Percentiles rank a stretch among this genome's conserved stretches.
phyloP scores from a whole-genome alignment of 1,140 invertebrate genomes.

The Habropoda laboriosa region DNA sequence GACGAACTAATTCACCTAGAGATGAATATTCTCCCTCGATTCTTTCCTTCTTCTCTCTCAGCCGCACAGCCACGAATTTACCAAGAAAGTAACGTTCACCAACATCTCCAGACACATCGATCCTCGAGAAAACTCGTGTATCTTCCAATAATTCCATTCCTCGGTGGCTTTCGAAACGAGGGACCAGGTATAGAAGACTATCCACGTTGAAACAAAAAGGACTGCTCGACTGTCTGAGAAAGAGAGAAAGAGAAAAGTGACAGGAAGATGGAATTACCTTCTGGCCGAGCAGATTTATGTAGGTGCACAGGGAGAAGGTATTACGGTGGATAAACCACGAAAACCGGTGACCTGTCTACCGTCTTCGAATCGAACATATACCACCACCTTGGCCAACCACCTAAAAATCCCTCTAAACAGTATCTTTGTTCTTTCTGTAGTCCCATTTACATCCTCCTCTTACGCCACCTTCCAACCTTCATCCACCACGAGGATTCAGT shows the following conservation, averaged over 20 bases:
- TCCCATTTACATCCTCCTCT: not conserved
- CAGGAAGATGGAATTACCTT: slow-evolving; percentile 63
- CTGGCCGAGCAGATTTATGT: slow-evolving; percentile 74
- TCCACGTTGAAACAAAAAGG: slow-evolving; percentile 29
- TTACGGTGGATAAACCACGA: slow-evolving; percentile 62
- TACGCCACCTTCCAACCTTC: no score
- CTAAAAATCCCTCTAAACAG: not conserved
- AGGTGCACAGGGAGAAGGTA: slow-evolving; percentile 62
- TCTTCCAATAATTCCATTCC: slow-evolving; percentile 64
- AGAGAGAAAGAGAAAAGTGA: slow-evolving; percentile 49
- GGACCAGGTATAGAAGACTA: slow-evolving; percentile 70
- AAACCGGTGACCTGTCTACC: slow-evolving; percentile 55
- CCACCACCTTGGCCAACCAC: not conserved
- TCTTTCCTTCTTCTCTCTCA: not conserved
- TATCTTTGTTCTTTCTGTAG: slow-evolving; percentile 14
- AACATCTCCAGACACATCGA: not conserved
- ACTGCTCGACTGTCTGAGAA: no score
- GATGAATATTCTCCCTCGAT: not conserved
- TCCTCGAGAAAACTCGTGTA: slow-evolving; percentile 50
- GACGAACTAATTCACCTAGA: not conserved
- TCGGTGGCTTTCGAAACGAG: slow-evolving; percentile 53
- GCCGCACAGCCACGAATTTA: slow-evolving; percentile 34
- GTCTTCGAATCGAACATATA: slow-evolving; percentile 4
- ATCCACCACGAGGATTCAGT: not conserved
- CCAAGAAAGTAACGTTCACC: not conserved